Evolutionary conservation across 2,113 vertebrate genomes (phyloP).

Genomic region (Alethe diademata): DNA sequence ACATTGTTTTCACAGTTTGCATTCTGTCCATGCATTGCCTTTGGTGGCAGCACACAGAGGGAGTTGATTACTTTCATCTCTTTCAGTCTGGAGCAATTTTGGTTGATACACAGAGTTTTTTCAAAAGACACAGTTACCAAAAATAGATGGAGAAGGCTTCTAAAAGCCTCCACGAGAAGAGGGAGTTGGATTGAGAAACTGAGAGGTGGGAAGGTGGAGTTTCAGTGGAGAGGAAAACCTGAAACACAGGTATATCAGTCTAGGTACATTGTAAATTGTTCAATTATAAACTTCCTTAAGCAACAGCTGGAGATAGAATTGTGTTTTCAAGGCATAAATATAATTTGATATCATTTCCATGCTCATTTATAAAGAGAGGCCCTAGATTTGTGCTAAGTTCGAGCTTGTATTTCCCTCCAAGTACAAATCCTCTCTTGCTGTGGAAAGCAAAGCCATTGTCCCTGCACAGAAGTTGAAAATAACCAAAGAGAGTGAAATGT

Average conservation of each 20-base stretch:
- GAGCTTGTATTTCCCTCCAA: background rate
- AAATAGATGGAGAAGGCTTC: background rate
- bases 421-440: background rate
- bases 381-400: background rate
- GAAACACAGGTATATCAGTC: background rate
- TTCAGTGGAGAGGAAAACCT: background rate
- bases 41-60: background rate
- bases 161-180: background rate
- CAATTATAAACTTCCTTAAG: background rate
- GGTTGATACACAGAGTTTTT: background rate
- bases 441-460: background rate
- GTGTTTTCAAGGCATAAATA: background rate
- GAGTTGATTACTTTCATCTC: background rate
- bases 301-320: background rate
- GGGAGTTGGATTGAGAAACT: background rate
- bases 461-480: background rate
- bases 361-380: background rate
- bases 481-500: background rate
- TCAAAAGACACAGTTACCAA: background rate
- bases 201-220: background rate
- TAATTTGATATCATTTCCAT: background rate
- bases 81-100: background rate
- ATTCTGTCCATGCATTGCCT: background rate
- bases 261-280: background rate
- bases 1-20: rapidly evolving